Percentiles rank a stretch among this genome's conserved stretches.
phyloP scores from a whole-genome alignment of 2,113 vertebrate species.

The Actenoides hombroni region DNA sequence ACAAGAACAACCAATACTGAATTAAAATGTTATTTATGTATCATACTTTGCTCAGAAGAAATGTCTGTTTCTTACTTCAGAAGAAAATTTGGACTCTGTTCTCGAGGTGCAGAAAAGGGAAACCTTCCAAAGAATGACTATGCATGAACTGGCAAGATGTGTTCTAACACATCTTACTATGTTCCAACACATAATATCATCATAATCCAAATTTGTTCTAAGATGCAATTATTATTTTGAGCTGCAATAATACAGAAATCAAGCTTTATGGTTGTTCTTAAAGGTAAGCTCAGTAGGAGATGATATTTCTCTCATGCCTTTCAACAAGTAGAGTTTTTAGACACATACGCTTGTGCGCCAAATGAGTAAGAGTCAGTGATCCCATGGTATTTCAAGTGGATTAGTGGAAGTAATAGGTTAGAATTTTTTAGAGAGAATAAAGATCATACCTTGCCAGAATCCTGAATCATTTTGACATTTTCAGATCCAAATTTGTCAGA shows the following conservation, averaged over 20 bases:
- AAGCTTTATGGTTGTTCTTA: background rate
- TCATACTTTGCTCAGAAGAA: background rate
- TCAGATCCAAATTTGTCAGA: constrained; percentile 97
- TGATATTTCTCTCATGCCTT: background rate
- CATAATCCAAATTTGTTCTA: background rate
- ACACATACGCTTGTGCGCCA: background rate
- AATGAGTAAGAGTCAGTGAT: background rate
- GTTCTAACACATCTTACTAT: too few species aligned
- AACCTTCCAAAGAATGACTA: background rate
- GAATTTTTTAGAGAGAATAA: background rate
- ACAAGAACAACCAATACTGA: background rate
- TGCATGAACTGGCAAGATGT: background rate
- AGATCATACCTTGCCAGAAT: constrained; percentile 89
- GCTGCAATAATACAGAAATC: background rate
- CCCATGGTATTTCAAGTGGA: background rate
- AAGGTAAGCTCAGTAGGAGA: background rate
- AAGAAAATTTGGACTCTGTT: background rate
- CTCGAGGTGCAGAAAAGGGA: background rate
- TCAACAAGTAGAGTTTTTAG: background rate
- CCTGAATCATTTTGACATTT: constrained; percentile 99
- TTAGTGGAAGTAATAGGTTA: background rate
- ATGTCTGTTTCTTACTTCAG: background rate
- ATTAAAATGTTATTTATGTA: background rate
- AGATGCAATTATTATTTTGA: background rate
- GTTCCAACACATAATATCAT: background rate